Evolutionary conservation across 2,888 invertebrate species (phyloP).

Genomic region (Blastobasis lacticolella): DNA sequence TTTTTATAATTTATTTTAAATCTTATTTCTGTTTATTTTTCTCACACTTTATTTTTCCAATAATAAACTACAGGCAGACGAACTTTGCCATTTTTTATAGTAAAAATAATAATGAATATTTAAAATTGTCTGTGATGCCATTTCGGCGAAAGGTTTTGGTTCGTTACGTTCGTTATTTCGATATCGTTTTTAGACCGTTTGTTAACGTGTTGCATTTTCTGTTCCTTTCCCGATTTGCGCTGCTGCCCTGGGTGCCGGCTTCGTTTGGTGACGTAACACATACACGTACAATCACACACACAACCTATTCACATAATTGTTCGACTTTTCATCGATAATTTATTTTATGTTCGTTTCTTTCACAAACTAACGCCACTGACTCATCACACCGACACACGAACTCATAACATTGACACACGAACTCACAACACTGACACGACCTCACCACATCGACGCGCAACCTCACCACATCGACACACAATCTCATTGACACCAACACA

Average conservation of each 20-base stretch:
- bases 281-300: constrained; percentile 9
- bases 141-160: constrained; percentile 53
- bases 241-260: constrained; percentile 11
- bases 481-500: constrained; percentile 6
- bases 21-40: constrained; percentile 7
- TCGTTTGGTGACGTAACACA: neutral
- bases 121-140: constrained; percentile 65
- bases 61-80: too few relatives aligned
- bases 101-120: too few relatives aligned
- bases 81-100: too few relatives aligned
- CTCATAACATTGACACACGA: constrained; percentile 4
- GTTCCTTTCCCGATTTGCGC: constrained; percentile 61
- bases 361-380: constrained; percentile 2
- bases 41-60: constrained; percentile 4
- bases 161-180: constrained; percentile 17
- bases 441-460: neutral
- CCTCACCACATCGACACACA: constrained; percentile 3
- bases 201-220: constrained; percentile 73
- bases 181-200: constrained; percentile 42
- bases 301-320: constrained; percentile 1
- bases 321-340: too few relatives aligned
- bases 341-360: neutral
- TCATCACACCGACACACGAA: constrained; percentile 3
- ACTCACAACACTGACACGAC: neutral
- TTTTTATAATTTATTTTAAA: constrained; percentile 15